A percentile compares a stretch with the other conserved stretches of the same genome.
Evolutionary conservation across 1,140 invertebrate genomes (phyloP).

Genomic region (Lepidurus apus): DNA sequence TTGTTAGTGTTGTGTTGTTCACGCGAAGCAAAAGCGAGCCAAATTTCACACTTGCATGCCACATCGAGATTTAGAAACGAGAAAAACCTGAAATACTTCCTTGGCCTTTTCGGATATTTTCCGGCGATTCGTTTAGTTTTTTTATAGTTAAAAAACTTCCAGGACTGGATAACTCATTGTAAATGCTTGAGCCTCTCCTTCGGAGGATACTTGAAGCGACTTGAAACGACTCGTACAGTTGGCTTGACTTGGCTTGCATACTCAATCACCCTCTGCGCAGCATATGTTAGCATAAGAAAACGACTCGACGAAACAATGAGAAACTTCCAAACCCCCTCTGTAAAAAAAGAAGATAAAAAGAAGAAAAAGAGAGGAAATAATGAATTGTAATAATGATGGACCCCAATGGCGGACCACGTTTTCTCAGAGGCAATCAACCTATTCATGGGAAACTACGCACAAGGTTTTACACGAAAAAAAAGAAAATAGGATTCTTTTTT

Average conservation of each 20-base stretch:
- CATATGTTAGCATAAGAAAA: slow-evolving; percentile 22
- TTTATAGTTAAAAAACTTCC: neutral
- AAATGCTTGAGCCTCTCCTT: slow-evolving; percentile 7
- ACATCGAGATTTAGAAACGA: neutral
- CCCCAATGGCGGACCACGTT: neutral
- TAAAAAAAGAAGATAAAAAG: neutral
- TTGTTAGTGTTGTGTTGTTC: neutral
- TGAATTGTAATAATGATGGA: neutral
- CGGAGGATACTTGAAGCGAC: neutral
- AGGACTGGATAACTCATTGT: neutral
- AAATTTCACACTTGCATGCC: neutral
- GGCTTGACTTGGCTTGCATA: slow-evolving; percentile 18
- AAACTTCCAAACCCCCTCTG: neutral
- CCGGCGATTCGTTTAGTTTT: slow-evolving; percentile 2
- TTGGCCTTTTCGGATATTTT: neutral
- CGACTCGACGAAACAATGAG: slow-evolving; percentile 10
- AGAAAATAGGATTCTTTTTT: neutral
- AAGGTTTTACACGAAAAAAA: neutral
- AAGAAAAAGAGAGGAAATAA: neutral
- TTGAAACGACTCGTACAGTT: slow-evolving; percentile 7
- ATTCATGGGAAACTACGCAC: too few species aligned
- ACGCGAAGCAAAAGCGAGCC: neutral
- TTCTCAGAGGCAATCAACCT: neutral
- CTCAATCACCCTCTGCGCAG: slow-evolving; percentile 5
- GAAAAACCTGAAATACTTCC: neutral